Evolutionary conservation across 1,140 invertebrate species (phyloP).

Genomic region (Musca domestica): DNA sequence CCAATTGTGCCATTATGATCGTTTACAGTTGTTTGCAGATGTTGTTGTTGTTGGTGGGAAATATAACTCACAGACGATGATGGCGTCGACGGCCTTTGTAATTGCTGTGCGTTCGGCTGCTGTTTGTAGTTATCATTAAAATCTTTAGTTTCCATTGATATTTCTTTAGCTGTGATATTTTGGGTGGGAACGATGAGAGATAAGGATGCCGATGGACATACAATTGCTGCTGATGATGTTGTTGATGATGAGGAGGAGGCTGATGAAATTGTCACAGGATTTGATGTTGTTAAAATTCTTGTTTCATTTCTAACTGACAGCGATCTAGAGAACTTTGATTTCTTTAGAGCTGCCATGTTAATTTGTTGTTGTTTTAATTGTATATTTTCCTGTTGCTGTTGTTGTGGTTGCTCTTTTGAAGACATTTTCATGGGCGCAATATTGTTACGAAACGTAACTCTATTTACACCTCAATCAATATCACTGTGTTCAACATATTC

Average conservation of each 20-base stretch:
- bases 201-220: no score
- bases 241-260: neutral
- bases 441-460: conserved; percentile 23
- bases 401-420: neutral
- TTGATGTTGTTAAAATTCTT: neutral
- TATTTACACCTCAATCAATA: conserved; percentile 48
- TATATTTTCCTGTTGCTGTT: neutral
- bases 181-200: no score
- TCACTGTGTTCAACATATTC: conserved; percentile 39
- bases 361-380: conserved; percentile 1
- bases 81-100: neutral
- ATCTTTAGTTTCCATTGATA: no score
- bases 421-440: neutral
- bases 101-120: neutral
- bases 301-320: neutral
- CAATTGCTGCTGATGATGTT: neutral
- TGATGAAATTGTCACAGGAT: conserved; percentile 9
- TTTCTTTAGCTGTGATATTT: no score
- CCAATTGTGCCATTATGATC: neutral
- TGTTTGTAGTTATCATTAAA: no score
- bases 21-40: neutral
- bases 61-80: neutral
- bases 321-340: no score
- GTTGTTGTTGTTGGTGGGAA: conserved; percentile 14
- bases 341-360: no score